These are phyloP conservation scores for Distichodus sexfasciatus DNA, from an alignment of 2,797 vertebrate genomes.

Conservation along the genomic window DNA sequence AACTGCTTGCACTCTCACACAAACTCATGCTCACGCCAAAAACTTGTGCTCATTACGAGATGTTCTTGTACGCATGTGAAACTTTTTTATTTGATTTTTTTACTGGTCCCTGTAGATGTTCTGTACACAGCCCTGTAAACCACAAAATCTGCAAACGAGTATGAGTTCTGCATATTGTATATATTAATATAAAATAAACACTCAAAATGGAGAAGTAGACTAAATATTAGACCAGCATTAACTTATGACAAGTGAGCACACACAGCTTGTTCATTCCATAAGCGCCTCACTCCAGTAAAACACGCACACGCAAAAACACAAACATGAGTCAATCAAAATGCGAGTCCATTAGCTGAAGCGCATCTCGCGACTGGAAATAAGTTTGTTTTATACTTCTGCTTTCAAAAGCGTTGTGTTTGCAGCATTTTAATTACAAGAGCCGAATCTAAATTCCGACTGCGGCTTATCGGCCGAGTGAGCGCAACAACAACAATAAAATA, in stretches of 20 bases:
- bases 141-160: no score
- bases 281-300: not conserved
- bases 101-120: no score
- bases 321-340: conserved; percentile 19
- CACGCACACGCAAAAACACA: not conserved
- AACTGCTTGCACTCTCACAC: no score
- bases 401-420: not conserved
- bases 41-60: no score
- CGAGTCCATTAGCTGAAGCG: conserved; percentile 28
- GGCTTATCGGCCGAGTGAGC: conserved; percentile 26
- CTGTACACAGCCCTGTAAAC: no score
- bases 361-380: conserved; percentile 25
- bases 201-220: no score
- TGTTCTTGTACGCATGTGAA: no score
- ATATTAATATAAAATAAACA: no score
- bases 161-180: no score
- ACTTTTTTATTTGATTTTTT: no score
- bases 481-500: conserved; percentile 43
- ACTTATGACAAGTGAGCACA: not conserved
- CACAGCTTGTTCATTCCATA: not conserved
- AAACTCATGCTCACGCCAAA: no score
- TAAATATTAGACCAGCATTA: conserved; percentile 2
- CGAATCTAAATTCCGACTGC: conserved; percentile 39
- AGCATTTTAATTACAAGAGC: conserved; percentile 39
- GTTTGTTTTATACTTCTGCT: conserved; percentile 28